Percentiles rank a stretch among this genome's conserved stretches.
Evolutionary conservation across 2,797 vertebrate species (phyloP).

Genomic region (Ceyx erithaca): DNA sequence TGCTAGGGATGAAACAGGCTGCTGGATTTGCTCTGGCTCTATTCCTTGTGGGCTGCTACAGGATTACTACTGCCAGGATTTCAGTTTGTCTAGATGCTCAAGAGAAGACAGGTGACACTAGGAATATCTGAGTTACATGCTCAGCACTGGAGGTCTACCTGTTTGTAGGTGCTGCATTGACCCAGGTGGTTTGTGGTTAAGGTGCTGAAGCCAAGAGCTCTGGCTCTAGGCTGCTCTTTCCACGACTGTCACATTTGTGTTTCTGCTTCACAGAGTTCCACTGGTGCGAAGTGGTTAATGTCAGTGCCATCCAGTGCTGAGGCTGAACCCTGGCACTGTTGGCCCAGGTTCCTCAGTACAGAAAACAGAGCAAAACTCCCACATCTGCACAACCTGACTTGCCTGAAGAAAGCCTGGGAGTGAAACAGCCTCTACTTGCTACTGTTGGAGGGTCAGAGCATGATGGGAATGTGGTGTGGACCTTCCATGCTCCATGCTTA

Average conservation of each 20-base stretch:
- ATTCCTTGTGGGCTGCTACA: background rate
- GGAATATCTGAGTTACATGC: background rate
- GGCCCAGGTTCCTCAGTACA: background rate
- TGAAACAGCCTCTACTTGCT: background rate
- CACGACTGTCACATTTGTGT: background rate
- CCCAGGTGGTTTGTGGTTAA: background rate
- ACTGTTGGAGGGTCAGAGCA: background rate
- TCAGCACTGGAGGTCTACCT: background rate
- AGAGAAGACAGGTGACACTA: background rate
- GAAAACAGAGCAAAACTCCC: background rate
- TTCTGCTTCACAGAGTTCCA: background rate
- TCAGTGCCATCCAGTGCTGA: background rate
- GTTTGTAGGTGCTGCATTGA: background rate
- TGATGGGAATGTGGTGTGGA: background rate
- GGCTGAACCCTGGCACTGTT: rapidly evolving
- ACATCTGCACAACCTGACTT: background rate
- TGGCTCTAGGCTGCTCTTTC: background rate
- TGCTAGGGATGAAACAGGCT: background rate
- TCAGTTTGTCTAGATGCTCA: background rate
- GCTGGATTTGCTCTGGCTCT: background rate
- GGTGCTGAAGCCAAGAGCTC: background rate
- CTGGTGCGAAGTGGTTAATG: background rate
- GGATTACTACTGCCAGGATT: background rate
- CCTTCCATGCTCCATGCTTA: background rate
- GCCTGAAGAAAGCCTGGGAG: background rate